phyloP scores from a whole-genome alignment of 2,113 vertebrate genomes.

The Anthoscopus minutus region DNA sequence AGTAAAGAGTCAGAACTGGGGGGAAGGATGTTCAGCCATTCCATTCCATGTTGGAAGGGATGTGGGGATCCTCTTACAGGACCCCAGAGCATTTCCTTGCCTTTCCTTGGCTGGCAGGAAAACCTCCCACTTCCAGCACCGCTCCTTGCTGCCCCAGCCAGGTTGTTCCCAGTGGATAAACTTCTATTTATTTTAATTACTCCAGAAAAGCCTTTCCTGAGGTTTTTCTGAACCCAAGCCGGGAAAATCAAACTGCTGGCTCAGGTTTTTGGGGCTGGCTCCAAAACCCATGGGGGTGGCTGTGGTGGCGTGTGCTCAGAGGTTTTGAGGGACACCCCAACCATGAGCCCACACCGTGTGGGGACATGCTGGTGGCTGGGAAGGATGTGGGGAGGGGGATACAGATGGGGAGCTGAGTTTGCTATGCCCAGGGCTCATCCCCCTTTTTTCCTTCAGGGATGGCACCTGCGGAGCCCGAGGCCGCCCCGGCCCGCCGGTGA shows the following conservation, averaged over 20 bases:
- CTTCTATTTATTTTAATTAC: not conserved
- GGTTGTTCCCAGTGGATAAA: not conserved
- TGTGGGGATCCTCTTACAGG: accelerated
- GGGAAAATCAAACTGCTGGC: not conserved
- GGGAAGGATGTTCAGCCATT: not conserved
- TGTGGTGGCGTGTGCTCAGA: accelerated
- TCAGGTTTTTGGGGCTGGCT: not conserved
- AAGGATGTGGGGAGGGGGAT: accelerated
- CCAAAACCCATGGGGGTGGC: not conserved
- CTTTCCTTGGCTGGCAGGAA: not conserved
- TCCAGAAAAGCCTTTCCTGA: not conserved
- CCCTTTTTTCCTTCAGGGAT: accelerated
- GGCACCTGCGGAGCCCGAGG: slow-evolving; percentile 23
- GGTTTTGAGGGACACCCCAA: not conserved
- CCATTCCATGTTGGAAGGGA: not conserved
- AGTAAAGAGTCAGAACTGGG: not conserved
- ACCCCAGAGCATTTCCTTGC: not conserved
- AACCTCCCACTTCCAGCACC: accelerated
- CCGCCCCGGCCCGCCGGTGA: not conserved
- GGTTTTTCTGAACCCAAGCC: accelerated
- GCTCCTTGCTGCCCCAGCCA: accelerated
- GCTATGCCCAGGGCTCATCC: not conserved
- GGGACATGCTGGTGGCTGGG: accelerated
- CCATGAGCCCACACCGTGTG: accelerated
- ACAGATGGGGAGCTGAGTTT: not conserved